Evolutionary conservation across 2,888 invertebrate genomes (phyloP), one percentile per base, ranked within the genome.

Genomic region (Eucriotettix oculatus): DNA sequence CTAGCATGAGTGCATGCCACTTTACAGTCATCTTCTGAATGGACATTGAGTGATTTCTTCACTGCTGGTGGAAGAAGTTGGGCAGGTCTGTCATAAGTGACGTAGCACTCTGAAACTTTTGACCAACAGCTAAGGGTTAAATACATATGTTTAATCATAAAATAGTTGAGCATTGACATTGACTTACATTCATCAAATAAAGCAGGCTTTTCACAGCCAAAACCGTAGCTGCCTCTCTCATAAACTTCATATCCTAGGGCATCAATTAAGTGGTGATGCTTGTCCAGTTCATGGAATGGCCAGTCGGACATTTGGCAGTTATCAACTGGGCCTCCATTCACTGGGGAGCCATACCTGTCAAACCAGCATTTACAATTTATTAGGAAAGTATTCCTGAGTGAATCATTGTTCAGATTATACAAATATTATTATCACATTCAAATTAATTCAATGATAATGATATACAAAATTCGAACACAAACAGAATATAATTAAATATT

Each of bases 301-400:
- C 85, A 84, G 64, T 90, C 88, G 0, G 87, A 87, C 9, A 90
- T 73, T 56, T 85, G 83, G 66, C 90, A 90, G 71, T 90, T 90
- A 65, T 86, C 83, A 1, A 82, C 74, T 40, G 81, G 78, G 52
- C 83, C 83, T 0, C 83, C 84, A 57, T 81, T 80, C 0, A 76
- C 72, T 0, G 84, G 79, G 1, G 85, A 76, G 10, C 85, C 86
- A 68, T 84, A 87, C 66, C 87, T 85, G 69, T 40, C 16, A 54
- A n/a, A 58, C 40, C 7, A 41, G n/a, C 17, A 56, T n/a, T 54
- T 7, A 48, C 5, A 12, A n/a, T 48, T 48, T n/a, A n/a, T 48
- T 48, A 9, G 9, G 1, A 29, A 29, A 2, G 7, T 29, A 5
- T 29, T 29, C 29, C 29, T 29, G 29, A 29, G 29, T 29, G 7